A percentile compares a stretch with the other conserved stretches of the same genome.
phyloP scores from a whole-genome alignment of 2,888 invertebrate genomes.

The Plemyria rubiginata region DNA sequence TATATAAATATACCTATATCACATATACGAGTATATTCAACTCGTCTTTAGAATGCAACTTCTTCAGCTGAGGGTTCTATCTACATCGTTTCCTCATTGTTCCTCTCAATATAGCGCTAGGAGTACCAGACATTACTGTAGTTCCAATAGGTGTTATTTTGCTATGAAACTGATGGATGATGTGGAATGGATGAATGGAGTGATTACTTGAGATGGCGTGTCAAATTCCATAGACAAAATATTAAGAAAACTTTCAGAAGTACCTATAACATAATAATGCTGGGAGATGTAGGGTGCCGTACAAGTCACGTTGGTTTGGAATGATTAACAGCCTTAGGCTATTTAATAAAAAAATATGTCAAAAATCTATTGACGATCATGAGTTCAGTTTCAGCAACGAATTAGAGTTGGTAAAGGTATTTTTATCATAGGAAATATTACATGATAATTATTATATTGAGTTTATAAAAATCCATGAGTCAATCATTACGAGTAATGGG shows the following conservation, averaged over 20 bases:
- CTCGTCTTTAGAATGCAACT: constrained; percentile 47
- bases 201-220: constrained; percentile 4
- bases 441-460: constrained; percentile 20
- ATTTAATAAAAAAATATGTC: too few species aligned
- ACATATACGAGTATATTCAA: too few species aligned
- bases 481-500: constrained; percentile 28
- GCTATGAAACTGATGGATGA: constrained; percentile 20
- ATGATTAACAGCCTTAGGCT: too few species aligned
- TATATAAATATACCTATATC: too few species aligned
- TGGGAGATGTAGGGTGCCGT: too few species aligned
- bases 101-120: constrained; percentile 35
- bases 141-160: constrained; percentile 15
- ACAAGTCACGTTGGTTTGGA: too few species aligned
- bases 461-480: constrained; percentile 34
- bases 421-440: background rate
- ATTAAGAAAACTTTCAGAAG: too few species aligned
- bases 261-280: too few species aligned
- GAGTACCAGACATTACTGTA: constrained; percentile 18
- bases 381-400: too few species aligned
- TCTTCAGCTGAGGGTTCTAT: constrained; percentile 39
- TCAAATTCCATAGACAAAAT: background rate
- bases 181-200: constrained; percentile 12
- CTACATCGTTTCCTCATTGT: constrained; percentile 48
- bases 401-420: background rate
- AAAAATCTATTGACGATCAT: too few species aligned